Conservation (phyloP, 2,797 vertebrate genomes). For the Rhinichthys osculus region DNA sequence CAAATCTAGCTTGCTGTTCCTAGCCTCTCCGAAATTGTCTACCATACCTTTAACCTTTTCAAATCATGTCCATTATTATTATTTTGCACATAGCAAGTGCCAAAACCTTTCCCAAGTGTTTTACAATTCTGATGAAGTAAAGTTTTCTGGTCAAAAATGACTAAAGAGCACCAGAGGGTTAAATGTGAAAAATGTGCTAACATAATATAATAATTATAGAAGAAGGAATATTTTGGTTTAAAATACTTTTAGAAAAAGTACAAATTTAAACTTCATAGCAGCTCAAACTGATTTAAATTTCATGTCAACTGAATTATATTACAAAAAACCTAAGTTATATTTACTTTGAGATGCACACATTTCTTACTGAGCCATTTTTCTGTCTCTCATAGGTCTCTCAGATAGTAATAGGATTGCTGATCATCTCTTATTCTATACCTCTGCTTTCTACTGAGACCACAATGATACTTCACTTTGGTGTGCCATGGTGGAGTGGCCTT, state of each 20-base stretch:
- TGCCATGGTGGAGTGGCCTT: slow-evolving; percentile 79
- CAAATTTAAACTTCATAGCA: not conserved
- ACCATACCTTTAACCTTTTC: too few species aligned
- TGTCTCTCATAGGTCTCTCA: slow-evolving; percentile 72
- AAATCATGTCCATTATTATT: too few species aligned
- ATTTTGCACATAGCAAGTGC: too few species aligned
- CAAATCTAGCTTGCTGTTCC: too few species aligned
- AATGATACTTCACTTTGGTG: slow-evolving; percentile 70
- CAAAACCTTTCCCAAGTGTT: too few species aligned
- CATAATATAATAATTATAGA: not conserved
- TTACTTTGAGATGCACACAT: not conserved
- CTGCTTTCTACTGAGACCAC: slow-evolving; percentile 67
- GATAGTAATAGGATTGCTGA: slow-evolving; percentile 76
- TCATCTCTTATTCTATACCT: slow-evolving; percentile 77
- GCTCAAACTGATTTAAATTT: not conserved
- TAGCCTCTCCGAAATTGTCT: too few species aligned
- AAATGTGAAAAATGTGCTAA: slow-evolving; percentile 3
- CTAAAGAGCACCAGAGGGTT: not conserved
- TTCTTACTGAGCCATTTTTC: not conserved
- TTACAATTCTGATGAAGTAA: too few species aligned
- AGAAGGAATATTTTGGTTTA: not conserved
- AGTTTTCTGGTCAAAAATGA: not conserved
- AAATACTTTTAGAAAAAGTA: not conserved
- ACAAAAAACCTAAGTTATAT: not conserved
- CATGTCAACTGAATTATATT: not conserved